These are phyloP conservation scores for Chloebia gouldiae DNA, from an alignment of 2,113 vertebrate species.

Conservation along the genomic window DNA sequence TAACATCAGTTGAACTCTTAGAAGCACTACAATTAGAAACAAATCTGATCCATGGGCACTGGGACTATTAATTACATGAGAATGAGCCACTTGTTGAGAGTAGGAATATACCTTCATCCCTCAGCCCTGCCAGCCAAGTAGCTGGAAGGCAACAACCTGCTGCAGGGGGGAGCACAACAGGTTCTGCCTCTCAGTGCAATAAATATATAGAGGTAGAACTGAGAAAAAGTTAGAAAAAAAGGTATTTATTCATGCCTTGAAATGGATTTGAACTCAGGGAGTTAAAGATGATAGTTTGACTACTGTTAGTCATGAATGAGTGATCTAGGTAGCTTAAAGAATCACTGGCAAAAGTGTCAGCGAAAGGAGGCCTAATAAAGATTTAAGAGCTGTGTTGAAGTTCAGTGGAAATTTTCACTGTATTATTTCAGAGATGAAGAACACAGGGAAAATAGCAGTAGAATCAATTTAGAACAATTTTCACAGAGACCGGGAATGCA, in stretches of 20 bases:
- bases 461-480: neutral
- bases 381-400: neutral
- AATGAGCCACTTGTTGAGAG: neutral
- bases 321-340: neutral
- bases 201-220: neutral
- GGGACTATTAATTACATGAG: neutral
- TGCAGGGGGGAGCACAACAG: rapidly evolving
- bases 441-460: neutral
- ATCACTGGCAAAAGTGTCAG: neutral
- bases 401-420: rapidly evolving
- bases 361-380: neutral
- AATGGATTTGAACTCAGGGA: neutral
- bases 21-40: neutral
- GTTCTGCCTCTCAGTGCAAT: neutral
- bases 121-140: neutral
- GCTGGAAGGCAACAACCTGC: neutral
- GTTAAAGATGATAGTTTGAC: neutral
- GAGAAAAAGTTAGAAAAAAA: neutral
- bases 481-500: neutral
- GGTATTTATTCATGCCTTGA: neutral
- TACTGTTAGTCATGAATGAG: neutral
- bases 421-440: neutral
- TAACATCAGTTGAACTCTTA: neutral
- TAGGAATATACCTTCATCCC: neutral
- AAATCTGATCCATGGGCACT: neutral